Evolutionary conservation across 2,888 invertebrate species (phyloP).

Genomic region (Petrolisthes manimaculis): DNA sequence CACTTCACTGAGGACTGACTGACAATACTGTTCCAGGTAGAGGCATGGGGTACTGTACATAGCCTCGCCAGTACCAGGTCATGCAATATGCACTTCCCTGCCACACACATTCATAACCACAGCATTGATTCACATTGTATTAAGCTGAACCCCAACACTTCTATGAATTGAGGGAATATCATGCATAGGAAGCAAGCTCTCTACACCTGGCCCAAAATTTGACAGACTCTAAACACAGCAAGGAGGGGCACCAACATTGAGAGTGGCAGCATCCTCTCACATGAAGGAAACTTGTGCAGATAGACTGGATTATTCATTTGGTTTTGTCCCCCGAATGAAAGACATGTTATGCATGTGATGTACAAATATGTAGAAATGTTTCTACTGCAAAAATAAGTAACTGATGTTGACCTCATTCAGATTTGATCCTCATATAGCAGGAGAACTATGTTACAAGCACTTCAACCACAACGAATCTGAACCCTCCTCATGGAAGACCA

Average conservation of each 20-base stretch:
- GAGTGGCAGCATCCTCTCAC: slow-evolving; percentile 59
- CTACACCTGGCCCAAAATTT: slow-evolving; percentile 60
- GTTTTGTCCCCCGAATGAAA: slow-evolving; percentile 42
- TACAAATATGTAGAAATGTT: background rate
- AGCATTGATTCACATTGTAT: background rate
- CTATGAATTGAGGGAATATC: slow-evolving; percentile 57
- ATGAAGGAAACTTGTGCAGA: slow-evolving; percentile 53
- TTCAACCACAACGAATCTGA: too few species aligned
- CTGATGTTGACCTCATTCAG: too few species aligned
- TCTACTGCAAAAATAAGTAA: too few species aligned
- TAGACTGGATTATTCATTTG: slow-evolving; percentile 19
- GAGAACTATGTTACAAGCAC: too few species aligned
- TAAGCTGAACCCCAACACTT: slow-evolving; percentile 49
- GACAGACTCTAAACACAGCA: slow-evolving; percentile 59
- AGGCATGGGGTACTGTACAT: too few species aligned
- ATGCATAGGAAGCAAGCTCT: slow-evolving; percentile 60
- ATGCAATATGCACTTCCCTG: too few species aligned
- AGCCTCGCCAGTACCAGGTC: too few species aligned
- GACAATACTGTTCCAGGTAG: too few species aligned
- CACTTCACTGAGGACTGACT: too few species aligned
- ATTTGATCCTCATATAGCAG: too few species aligned
- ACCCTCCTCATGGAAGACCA: too few species aligned
- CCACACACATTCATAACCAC: too few species aligned
- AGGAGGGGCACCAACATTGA: slow-evolving; percentile 61
- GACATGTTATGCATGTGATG: slow-evolving; percentile 31